Conservation (phyloP, 2,797 vertebrate genomes). For the Iguana delicatissima region DNA sequence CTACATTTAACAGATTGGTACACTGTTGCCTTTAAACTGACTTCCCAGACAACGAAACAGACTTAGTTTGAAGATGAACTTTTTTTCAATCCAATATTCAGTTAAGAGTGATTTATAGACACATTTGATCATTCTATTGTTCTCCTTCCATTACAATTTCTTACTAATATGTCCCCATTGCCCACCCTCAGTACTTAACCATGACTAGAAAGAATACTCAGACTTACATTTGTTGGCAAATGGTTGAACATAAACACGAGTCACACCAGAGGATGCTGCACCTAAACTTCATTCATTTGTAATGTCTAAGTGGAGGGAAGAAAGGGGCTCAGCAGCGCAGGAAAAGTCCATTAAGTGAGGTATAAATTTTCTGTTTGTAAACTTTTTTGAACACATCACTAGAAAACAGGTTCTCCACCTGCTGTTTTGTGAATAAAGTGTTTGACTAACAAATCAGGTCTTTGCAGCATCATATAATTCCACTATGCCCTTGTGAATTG, state of each 20-base stretch:
- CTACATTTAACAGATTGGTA: constrained; percentile 27
- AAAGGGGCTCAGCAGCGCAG: neutral
- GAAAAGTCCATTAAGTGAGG: neutral
- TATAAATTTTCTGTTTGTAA: constrained; percentile 3
- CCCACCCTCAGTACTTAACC: neutral
- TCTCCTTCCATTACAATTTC: neutral
- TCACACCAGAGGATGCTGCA: constrained; percentile 51
- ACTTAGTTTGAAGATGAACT: neutral
- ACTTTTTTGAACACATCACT: constrained; percentile 36
- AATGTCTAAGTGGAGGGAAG: neutral
- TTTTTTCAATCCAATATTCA: neutral
- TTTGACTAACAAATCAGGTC: constrained; percentile 25
- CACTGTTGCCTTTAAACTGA: constrained; percentile 22
- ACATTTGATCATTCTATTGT: neutral
- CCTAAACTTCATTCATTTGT: constrained; percentile 32
- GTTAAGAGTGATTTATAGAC: neutral
- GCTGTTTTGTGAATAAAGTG: constrained; percentile 69
- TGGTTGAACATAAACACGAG: constrained; percentile 47
- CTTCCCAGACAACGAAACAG: constrained; percentile 17
- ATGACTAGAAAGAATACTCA: too few species aligned
- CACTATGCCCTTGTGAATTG: neutral
- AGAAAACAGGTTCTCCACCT: constrained; percentile 65
- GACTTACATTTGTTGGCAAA: neutral
- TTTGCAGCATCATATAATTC: neutral
- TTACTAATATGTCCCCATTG: neutral